Evolutionary conservation across 2,797 vertebrate genomes (phyloP), one percentile per base, ranked within the genome.

Genomic region (Pangasius macronema): DNA sequence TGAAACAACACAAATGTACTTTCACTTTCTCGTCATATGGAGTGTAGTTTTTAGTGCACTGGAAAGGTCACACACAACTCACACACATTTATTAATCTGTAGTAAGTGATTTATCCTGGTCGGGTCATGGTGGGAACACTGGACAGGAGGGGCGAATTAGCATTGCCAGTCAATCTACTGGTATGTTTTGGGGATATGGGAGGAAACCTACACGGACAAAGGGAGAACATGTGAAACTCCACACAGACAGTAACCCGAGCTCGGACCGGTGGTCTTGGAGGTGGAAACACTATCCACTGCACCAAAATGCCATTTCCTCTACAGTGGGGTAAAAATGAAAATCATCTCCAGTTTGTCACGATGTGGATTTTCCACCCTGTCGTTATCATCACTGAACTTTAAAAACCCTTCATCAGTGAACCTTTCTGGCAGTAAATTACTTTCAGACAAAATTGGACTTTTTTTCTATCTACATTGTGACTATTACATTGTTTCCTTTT

Each of bases 351-450:
- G 5, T 79, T 79, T 36, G 76, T 57, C 51, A 55, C 20, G 9
- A 79, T 79, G 53, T 57, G 30, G 30, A 55, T 79, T 22, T 33
- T 79, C 51, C 76, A 79, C 57, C 76, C 27, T 30, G 73, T 51
- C 2, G 24, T 76, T 51, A n/a, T 16, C 73, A 30, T 76, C 18
- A 55, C 18, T 53, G 49, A 9, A 77, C 33, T 33, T 55, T 77
- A 33, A 30, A 77, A 33, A 20, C 49, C 49, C 75, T 55, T 77
- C 75, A 20, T 76, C 73, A n/a, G 72, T 8, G n/a, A 33, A 77
- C 49, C 27, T 77, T 53, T 33, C n/a, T 13, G 10, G 68, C 72
- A 75, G 33, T 76, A 49, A 51, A 51, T 51, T 76, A 51, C 70
- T 46, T 30, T 5, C 27, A 55, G n/a, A 33, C 16, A 77, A 77